phyloP scores from a whole-genome alignment of 1,140 invertebrate species.

The Chionoecetes opilio region DNA sequence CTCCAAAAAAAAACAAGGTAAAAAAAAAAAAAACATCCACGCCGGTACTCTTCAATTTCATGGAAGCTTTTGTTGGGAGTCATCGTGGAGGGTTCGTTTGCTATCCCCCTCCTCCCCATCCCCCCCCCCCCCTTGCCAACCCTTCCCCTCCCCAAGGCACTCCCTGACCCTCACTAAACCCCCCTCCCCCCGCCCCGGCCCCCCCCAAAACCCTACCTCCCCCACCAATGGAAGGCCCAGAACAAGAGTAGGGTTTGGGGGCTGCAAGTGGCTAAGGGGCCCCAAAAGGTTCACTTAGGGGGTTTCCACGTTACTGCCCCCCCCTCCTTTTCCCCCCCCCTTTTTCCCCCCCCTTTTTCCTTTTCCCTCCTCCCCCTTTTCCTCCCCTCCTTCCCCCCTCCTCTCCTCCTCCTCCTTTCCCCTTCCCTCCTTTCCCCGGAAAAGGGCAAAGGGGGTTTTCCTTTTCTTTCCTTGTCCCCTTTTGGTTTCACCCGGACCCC shows the following conservation, averaged over 20 bases:
- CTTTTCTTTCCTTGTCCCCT: too few relatives aligned
- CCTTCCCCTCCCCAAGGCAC: not conserved
- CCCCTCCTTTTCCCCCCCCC: not conserved
- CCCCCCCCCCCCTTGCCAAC: not conserved
- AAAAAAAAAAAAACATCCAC: too few relatives aligned
- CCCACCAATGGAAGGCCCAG: not conserved
- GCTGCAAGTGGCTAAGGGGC: not conserved
- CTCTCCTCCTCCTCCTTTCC: not conserved
- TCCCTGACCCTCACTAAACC: not conserved
- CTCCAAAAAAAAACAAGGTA: too few relatives aligned
- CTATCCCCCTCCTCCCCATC: too few relatives aligned
- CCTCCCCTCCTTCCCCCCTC: not conserved
- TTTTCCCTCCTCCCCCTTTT: not conserved
- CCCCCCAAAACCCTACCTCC: not conserved
- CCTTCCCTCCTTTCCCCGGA: too few relatives aligned
- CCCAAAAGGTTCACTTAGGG: not conserved
- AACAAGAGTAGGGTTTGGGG: not conserved
- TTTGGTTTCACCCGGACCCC: too few relatives aligned
- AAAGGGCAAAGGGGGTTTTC: too few relatives aligned
- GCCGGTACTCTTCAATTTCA: constrained; percentile 69
- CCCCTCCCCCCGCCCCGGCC: not conserved
- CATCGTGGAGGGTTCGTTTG: not conserved
- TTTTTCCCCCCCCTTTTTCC: not conserved
- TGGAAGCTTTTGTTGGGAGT: constrained; percentile 59
- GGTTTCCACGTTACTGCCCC: not conserved